A percentile compares a stretch with the other conserved stretches of the same genome.
Evolutionary conservation across 2,797 vertebrate species (phyloP).

Genomic region (Pelochelys cantorii): DNA sequence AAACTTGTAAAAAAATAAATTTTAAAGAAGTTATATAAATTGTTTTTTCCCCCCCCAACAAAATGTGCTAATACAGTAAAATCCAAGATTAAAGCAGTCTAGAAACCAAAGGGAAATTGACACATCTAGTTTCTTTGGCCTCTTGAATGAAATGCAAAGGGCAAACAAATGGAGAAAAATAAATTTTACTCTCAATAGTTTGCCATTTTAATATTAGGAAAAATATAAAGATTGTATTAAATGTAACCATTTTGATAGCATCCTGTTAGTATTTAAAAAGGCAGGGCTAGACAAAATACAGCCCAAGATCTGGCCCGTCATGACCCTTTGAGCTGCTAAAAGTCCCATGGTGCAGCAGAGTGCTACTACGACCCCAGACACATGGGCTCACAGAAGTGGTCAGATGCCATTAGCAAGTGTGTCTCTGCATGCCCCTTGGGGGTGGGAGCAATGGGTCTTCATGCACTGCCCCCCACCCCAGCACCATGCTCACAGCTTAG

Average conservation of each 20-base stretch:
- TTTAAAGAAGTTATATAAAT: neutral
- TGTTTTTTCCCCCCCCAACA: neutral
- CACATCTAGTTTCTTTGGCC: constrained; percentile 39
- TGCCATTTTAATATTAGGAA: neutral
- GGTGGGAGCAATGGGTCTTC: too few relatives aligned
- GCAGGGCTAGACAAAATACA: too few relatives aligned
- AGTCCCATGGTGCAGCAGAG: too few relatives aligned
- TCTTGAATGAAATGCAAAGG: constrained; percentile 51
- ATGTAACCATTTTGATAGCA: neutral
- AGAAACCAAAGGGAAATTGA: constrained; percentile 51
- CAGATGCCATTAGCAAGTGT: too few relatives aligned
- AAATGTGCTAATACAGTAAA: neutral
- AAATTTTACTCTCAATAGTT: constrained; percentile 32
- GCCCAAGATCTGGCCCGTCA: too few relatives aligned
- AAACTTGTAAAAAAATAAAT: neutral
- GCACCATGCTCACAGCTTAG: too few relatives aligned
- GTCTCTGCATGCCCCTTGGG: too few relatives aligned
- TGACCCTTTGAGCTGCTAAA: too few relatives aligned
- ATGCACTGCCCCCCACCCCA: too few relatives aligned
- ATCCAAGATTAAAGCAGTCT: constrained; percentile 17
- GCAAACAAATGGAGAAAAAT: constrained; percentile 33
- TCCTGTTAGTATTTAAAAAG: neutral
- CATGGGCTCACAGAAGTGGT: too few relatives aligned
- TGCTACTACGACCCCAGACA: too few relatives aligned
- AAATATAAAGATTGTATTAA: constrained; percentile 10